Evolutionary conservation across 64 coral and sea anemone species (phyloP), one percentile per base, ranked within the genome.

Genomic region (Acropora tenuis): DNA sequence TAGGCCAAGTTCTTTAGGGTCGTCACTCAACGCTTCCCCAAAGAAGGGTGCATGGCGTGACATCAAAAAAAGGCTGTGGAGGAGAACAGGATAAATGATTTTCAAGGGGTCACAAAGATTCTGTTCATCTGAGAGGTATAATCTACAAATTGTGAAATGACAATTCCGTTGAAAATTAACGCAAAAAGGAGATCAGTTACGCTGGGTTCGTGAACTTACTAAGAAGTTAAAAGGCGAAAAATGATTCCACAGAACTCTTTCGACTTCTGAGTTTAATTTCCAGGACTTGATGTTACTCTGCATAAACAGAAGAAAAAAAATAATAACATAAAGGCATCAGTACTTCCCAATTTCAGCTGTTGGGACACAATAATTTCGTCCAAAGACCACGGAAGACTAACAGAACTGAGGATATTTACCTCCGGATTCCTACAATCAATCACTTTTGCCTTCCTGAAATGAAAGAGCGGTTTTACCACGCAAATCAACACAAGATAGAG

Each of bases 211-310:
- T 4, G 10, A 41, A 89, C 88, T 88, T 79, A 98, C 96, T 86
- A 98, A 88, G 74, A 98, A 98, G 72, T 98, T 77, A 68, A 90
- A 98, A 2, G 96, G 96, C 17, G 93, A 98, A 88, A 98, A 98
- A 73, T 98, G 96, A 80, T 98, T 98, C 96, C 96, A 98, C 8
- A 95, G 78, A 3, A 95, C 93, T 50, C 88, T 93, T 90, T 98
- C 96, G 13, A 98, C 94, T 50, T 98, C 96, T 81, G 93, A 90
- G 50, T 82, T 79, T 78, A 98, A 93, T 74, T 98, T 98, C 96
- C 96, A 98, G 2, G 87, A 93, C 61, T 93, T 98, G 5, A 92
- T 79, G 74, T 80, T 98, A 55, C 90, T 92, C 96, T 98, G 77
- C 40, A 11, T 52, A 42, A 83, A 46, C 18, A 69, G 47, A 47